A percentile compares a stretch with the other conserved stretches of the same genome.
These are phyloP conservation scores for Tiaroga cobitis DNA, from an alignment of 2,797 vertebrate genomes.

Conservation along the genomic window DNA sequence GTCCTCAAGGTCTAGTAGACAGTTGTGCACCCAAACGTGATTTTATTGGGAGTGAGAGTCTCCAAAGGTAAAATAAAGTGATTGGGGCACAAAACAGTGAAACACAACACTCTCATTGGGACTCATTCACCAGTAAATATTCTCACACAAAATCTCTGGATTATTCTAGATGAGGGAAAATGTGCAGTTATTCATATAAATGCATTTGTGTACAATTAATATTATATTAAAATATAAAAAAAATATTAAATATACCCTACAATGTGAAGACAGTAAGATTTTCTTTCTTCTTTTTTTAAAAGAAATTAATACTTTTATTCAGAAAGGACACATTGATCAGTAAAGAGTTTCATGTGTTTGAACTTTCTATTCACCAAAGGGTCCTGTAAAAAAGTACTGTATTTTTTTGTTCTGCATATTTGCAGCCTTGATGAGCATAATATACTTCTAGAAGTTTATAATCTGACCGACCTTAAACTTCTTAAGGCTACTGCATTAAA, in stretches of 20 bases:
- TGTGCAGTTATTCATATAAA: neutral
- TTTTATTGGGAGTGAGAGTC: neutral
- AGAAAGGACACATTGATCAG: no score
- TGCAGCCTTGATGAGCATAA: neutral
- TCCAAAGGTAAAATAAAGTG: slow-evolving; percentile 8
- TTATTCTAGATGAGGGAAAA: neutral
- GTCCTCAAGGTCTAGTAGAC: slow-evolving; percentile 8
- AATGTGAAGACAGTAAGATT: no score
- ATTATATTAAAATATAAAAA: neutral
- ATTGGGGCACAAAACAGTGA: neutral
- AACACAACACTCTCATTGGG: neutral
- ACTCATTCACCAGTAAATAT: neutral
- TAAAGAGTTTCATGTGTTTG: neutral
- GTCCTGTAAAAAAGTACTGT: neutral
- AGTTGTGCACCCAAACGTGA: slow-evolving; percentile 23
- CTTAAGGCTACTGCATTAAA: neutral
- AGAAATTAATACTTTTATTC: no score
- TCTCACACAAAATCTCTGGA: neutral
- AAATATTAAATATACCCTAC: no score
- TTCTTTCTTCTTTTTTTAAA: no score
- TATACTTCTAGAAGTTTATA: neutral
- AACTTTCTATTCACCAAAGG: neutral
- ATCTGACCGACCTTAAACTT: neutral
- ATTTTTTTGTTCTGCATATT: neutral
- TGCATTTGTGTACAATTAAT: no score